phyloP scores from a whole-genome alignment of 2,113 vertebrate species.

The Halcyon malimbica region DNA sequence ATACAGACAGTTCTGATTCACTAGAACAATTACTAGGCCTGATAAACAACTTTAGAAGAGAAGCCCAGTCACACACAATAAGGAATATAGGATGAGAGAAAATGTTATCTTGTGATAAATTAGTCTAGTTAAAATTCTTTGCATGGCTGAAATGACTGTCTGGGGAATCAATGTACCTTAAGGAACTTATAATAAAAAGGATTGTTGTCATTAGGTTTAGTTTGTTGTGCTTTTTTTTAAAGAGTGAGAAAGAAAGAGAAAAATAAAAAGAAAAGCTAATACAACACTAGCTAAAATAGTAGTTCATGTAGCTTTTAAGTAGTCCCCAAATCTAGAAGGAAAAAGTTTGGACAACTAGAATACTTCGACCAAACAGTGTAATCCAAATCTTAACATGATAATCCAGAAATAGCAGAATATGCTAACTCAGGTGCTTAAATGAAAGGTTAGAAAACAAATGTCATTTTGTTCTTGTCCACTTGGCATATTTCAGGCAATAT shows the following conservation, averaged over 20 bases:
- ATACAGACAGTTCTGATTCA: constrained; percentile 19
- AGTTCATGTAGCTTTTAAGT: neutral
- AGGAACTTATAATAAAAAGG: neutral
- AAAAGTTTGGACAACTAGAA: neutral
- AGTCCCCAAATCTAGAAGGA: neutral
- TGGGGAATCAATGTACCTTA: neutral
- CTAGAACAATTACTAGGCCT: neutral
- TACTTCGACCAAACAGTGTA: neutral
- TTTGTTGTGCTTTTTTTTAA: neutral
- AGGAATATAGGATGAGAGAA: neutral
- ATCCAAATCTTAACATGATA: neutral
- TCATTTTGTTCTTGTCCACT: neutral
- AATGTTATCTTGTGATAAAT: neutral
- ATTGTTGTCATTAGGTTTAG: neutral
- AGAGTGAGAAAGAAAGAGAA: neutral
- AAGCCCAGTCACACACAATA: neutral
- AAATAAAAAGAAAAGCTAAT: neutral
- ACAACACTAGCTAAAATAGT: neutral
- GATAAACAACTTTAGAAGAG: neutral
- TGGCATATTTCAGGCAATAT: neutral
- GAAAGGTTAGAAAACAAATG: neutral
- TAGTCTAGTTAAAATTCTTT: neutral
- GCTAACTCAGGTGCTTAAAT: neutral
- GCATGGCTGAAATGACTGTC: neutral
- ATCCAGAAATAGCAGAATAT: neutral